Base-by-base conservation (phyloP, 2,113 vertebrate species). In the Promerops cafer region DNA sequence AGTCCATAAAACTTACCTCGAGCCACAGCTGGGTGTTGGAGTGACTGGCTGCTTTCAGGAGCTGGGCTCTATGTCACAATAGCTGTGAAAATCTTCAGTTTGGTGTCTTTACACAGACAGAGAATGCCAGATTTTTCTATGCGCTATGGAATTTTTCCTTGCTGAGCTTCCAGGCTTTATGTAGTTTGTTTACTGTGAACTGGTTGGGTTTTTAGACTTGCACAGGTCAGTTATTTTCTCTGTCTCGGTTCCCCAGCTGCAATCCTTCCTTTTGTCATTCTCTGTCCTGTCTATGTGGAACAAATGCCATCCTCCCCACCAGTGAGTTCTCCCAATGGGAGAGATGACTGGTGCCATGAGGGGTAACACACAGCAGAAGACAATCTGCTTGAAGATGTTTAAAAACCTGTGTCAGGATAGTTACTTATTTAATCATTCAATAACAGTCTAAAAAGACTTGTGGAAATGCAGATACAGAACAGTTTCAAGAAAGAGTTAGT, bases 1-100 rank as follows among this genome's bases (percentile, higher is more conserved):
- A 59, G 26, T 60, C 44, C 9, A 1, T 24, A 23, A 64, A 54
- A 24, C 6, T 20, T 35, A 11, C 6, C 33, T 79, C 0, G 0
- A 20, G 9, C 28, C 23, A 11, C 35, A 64, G 74, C 53, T 4
- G 2, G 30, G 35, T 44, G 6, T 50, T 50, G 24, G 61, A 45
- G 39, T 39, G 39, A 60, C 54, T 53, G 64, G 37, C 54, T 78
- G 65, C 53, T 65, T 81, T 39, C 24, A 19, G 40, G 27, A 31
- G 33, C 16, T 21, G 40, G 69, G 65, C 65, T 70, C 23, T 28
- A 11, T 3, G 0, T 31, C 24, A 16, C 5, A 31, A 3, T 27
- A 52, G 14, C 64, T 50, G n/a, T 53, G 45, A 22, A 78, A 77
- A 54, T 23, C 28, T 74, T 60, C 26, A 6, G 11, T 42, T 52